A percentile compares a stretch with the other conserved stretches of the same genome.
phyloP scores from a whole-genome alignment of 30 jellyfish, hydroid and myxozoan genomes.

The Turritopsis rubra region DNA sequence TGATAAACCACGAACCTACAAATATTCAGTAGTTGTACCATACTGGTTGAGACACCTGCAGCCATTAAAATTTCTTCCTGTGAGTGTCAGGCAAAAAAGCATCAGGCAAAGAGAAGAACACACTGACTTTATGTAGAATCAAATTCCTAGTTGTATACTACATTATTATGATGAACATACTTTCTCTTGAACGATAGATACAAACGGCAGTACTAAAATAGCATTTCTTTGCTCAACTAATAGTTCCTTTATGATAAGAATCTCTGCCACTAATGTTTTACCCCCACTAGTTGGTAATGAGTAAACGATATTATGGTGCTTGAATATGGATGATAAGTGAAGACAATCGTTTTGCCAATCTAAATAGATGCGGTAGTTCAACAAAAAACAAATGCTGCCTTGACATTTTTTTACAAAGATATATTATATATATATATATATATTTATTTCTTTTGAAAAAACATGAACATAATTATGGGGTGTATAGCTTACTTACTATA shows the following conservation, averaged over 20 bases:
- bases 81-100: too few species aligned
- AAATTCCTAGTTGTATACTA: too few species aligned
- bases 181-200: slow-evolving; percentile 95
- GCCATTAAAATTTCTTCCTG: too few species aligned
- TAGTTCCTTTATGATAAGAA: slow-evolving; percentile 75
- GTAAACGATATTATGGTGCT: slow-evolving; percentile 58
- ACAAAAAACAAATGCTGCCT: too few species aligned
- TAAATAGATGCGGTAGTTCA: neutral
- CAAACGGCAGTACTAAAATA: slow-evolving; percentile 80
- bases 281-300: slow-evolving; percentile 99
- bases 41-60: too few species aligned
- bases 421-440: neutral
- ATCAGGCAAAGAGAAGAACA: too few species aligned
- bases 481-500: slow-evolving; percentile 48
- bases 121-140: too few species aligned
- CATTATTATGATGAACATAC: too few species aligned
- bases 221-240: slow-evolving; percentile 54
- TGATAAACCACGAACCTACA: slow-evolving; percentile 80
- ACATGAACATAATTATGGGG: neutral
- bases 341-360: slow-evolving; percentile 95
- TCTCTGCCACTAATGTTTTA: slow-evolving; percentile 94
- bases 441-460: neutral
- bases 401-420: neutral
- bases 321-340: slow-evolving; percentile 41
- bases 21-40: neutral